Percentiles rank a stretch among this genome's conserved stretches.
Evolutionary conservation across 1,140 invertebrate species (phyloP).

Genomic region (Medauroidea extradentata): DNA sequence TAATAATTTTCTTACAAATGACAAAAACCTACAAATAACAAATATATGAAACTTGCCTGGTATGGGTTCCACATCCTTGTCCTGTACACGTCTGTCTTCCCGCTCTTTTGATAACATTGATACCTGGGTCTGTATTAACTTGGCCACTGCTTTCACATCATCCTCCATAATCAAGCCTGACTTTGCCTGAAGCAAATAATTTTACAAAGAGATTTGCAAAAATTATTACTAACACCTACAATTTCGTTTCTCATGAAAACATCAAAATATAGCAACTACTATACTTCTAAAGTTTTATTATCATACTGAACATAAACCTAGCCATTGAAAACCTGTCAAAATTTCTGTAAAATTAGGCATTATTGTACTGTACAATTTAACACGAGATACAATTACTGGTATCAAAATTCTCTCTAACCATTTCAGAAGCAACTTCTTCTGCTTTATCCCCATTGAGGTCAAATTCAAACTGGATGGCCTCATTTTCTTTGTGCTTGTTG

Average conservation of each 20-base stretch:
- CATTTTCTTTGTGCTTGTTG: conserved; percentile 96
- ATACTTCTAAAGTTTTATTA: no score
- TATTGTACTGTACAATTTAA: not conserved
- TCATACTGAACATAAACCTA: no score
- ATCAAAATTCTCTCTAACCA: conserved; percentile 54
- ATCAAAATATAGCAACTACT: no score
- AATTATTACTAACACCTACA: no score
- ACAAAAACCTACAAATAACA: no score
- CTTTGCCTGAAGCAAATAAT: conserved; percentile 54
- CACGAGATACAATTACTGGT: not conserved
- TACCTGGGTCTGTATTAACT: conserved; percentile 83
- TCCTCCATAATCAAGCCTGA: conserved; percentile 86
- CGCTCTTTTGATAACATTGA: conserved; percentile 57
- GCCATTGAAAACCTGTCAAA: not conserved
- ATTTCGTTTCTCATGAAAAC: no score
- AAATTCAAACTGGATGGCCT: conserved; percentile 99
- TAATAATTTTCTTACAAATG: no score
- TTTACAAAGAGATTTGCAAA: no score
- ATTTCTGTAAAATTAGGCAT: not conserved
- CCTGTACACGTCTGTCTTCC: conserved; percentile 41
- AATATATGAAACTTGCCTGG: no score
- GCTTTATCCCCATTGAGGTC: conserved; percentile 89
- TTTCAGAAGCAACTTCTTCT: conserved; percentile 93
- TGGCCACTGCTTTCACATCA: conserved; percentile 82
- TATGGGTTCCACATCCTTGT: no score